Conservation (phyloP, 1,140 invertebrate species). For the Mylabris phalerata region DNA sequence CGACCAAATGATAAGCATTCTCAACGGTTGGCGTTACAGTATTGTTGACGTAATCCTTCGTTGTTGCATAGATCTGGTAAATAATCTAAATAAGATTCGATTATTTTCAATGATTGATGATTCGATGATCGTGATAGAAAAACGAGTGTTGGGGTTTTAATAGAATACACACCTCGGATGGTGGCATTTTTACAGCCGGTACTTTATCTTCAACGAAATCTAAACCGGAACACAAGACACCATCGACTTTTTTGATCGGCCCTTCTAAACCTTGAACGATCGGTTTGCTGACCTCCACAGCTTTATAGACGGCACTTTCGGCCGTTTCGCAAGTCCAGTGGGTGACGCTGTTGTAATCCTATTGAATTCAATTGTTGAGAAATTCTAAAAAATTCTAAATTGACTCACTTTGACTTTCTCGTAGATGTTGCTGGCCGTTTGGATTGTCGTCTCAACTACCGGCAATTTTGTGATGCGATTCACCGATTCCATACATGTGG, state of each 20-base stretch:
- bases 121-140: neutral
- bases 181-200: slow-evolving; percentile 45
- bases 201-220: slow-evolving; percentile 46
- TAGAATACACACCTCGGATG: slow-evolving; percentile 40
- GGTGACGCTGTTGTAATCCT: slow-evolving; percentile 51
- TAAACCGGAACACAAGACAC: slow-evolving; percentile 43
- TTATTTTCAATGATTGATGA: neutral
- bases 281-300: slow-evolving; percentile 45
- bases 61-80: slow-evolving; percentile 50
- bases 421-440: slow-evolving; percentile 48
- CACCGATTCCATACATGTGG: slow-evolving; percentile 44
- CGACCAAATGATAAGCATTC: slow-evolving; percentile 16
- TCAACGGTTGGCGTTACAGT: slow-evolving; percentile 34
- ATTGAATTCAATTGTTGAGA: too few species aligned
- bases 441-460: slow-evolving; percentile 48
- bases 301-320: slow-evolving; percentile 46
- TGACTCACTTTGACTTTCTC: slow-evolving; percentile 48
- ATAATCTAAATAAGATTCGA: slow-evolving; percentile 28
- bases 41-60: slow-evolving; percentile 49
- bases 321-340: slow-evolving; percentile 50
- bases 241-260: slow-evolving; percentile 46
- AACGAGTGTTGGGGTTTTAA: neutral
- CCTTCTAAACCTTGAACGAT: slow-evolving; percentile 43
- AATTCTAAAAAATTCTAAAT: slow-evolving; percentile 3
- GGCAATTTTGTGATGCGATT: slow-evolving; percentile 48